Base-by-base conservation (phyloP, 2,888 invertebrate species). In the Anthophora plumipes region DNA sequence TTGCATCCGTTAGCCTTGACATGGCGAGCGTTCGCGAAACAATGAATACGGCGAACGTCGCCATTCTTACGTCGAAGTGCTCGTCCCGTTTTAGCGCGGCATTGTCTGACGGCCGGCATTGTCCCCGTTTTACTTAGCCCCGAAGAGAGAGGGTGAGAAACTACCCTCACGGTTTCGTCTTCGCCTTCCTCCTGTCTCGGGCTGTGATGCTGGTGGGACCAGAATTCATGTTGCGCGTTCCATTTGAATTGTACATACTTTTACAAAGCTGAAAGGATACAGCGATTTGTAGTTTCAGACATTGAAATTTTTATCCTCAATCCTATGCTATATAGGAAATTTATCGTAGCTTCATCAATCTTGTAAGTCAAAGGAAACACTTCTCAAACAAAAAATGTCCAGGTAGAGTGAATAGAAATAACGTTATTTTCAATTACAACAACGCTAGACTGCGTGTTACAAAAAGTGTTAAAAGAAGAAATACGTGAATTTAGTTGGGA, bases 51-150 rank as follows among this genome's bases (percentile, higher is more conserved):
- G 54, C 37, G 64, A 70, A 48, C 77, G 54, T 70, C 61, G 43
- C 50, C 74, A 63, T 73, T 67, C 80, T 79, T 77, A 22, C 48
- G 55, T 77, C 60, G 74, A 67, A 76, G 73, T 72, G 64, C 57
- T 78, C 66, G 70, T 70, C 57, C 66, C 48, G 79, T 74, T 84
- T 80, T 60, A 85, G 46, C 68, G 20, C n/a, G n/a, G 55, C 68
- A 85, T 85, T 85, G 76, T 85, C 68, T 81, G 60, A 55, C 55
- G 39, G 39, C 67, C 37, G 57, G 61, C 73, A 82, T 79, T 82
- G 79, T 82, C 54, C 61, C 7, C 64, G 48, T 69, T 74, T 79
- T 69, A 57, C 70, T 70, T 74, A 59, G 55, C 6, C 50, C 25
- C 14, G 11, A 25, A n/a, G 43, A 59, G 43, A 59, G 48, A 68